Conservation (phyloP, 92 coral and sea anemone genomes). For the Blastomussa wellsi region DNA sequence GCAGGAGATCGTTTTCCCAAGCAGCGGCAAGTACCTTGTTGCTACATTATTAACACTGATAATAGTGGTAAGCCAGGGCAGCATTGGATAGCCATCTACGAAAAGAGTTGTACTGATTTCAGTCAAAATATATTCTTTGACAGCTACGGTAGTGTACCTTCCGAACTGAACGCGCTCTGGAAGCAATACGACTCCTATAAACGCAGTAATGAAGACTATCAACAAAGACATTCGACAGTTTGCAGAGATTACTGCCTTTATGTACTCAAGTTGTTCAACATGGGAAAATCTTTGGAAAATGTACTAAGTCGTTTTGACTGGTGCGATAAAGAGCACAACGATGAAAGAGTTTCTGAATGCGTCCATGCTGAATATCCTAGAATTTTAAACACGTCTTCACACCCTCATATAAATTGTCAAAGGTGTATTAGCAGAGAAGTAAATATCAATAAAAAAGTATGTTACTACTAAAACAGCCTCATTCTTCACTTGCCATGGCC, state of each 20-base stretch:
- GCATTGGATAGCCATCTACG: background rate
- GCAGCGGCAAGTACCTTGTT: background rate
- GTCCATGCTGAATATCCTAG: background rate
- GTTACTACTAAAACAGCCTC: background rate
- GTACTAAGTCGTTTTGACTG: background rate
- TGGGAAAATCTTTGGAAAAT: constrained; percentile 6
- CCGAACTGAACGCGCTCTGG: background rate
- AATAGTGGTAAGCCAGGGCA: background rate
- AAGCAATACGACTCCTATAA: background rate
- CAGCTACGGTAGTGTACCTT: background rate
- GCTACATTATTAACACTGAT: background rate
- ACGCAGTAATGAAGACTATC: background rate
- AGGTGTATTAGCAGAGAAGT: background rate
- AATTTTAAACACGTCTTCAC: background rate
- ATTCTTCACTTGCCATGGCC: background rate
- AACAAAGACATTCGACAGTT: constrained; percentile 9
- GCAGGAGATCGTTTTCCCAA: constrained; percentile 3
- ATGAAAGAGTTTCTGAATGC: background rate
- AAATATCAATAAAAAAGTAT: background rate
- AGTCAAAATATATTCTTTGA: background rate
- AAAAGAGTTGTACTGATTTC: background rate
- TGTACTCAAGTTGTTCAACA: background rate
- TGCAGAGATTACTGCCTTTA: constrained; percentile 17
- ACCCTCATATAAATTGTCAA: background rate
- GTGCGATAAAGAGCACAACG: background rate